Evolutionary conservation across 2,888 invertebrate genomes (phyloP).

Genomic region (Rapana venosa): DNA sequence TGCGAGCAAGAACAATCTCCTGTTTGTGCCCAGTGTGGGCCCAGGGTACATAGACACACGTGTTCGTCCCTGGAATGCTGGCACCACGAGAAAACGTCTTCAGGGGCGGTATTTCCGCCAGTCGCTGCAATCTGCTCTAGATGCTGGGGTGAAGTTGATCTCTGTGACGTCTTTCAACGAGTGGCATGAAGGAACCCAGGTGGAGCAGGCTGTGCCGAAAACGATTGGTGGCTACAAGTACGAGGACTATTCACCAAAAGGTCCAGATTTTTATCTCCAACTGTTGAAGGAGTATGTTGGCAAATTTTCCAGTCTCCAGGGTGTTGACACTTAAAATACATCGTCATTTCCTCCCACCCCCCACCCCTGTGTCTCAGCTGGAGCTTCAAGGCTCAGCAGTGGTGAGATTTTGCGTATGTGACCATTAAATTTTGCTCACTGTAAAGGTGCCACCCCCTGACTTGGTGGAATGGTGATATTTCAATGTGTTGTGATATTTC

Average conservation of each 20-base stretch:
- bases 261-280: slow-evolving; percentile 83
- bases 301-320: slow-evolving; percentile 35
- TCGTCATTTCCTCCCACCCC: not conserved
- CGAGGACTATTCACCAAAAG: slow-evolving; percentile 83
- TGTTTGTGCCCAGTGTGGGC: slow-evolving; percentile 85
- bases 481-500: not conserved
- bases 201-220: slow-evolving; percentile 83
- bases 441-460: too few relatives aligned
- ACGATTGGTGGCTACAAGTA: slow-evolving; percentile 73
- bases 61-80: slow-evolving; percentile 83
- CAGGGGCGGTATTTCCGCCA: slow-evolving; percentile 84
- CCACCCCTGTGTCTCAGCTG: not conserved
- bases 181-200: slow-evolving; percentile 88
- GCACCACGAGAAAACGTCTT: slow-evolving; percentile 80
- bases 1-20: slow-evolving; percentile 59
- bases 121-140: slow-evolving; percentile 83
- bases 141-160: slow-evolving; percentile 81
- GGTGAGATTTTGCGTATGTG: too few relatives aligned
- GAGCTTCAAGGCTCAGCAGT: not conserved
- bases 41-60: slow-evolving; percentile 85
- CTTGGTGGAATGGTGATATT: too few relatives aligned
- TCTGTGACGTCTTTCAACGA: slow-evolving; percentile 87
- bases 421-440: too few relatives aligned
- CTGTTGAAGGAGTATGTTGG: slow-evolving; percentile 79
- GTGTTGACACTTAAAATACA: not conserved